Evolutionary conservation across 2,113 vertebrate species (phyloP).

Genomic region (Nymphicus hollandicus): DNA sequence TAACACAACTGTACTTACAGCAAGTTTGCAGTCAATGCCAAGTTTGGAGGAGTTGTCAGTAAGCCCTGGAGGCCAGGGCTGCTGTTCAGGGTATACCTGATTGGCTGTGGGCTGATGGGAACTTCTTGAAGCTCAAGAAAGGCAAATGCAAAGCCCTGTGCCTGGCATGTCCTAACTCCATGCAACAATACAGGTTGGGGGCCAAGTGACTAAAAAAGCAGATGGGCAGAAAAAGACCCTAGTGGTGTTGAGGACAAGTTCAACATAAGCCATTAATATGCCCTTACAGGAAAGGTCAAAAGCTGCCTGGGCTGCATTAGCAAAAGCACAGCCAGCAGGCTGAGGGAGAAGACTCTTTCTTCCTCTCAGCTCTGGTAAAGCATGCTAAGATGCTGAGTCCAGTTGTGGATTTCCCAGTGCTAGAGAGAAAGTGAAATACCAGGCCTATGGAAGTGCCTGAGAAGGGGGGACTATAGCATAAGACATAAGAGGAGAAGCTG

Average conservation of each 20-base stretch:
- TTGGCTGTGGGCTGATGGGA: neutral
- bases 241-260: neutral
- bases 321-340: neutral
- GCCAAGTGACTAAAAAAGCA: neutral
- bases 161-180: neutral
- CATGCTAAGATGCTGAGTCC: neutral
- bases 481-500: neutral
- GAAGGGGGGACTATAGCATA: neutral
- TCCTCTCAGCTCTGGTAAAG: neutral
- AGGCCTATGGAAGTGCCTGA: neutral
- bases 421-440: neutral
- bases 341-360: neutral
- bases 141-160: neutral
- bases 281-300: neutral
- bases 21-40: neutral
- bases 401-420: neutral
- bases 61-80: neutral
- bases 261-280: neutral
- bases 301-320: neutral
- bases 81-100: neutral
- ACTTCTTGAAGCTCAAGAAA: neutral
- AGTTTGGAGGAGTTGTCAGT: neutral
- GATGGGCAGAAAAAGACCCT: neutral
- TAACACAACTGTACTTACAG: neutral
- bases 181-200: neutral